Evolutionary conservation across 1,140 invertebrate species (phyloP).

Genomic region (Chymomyza costata): DNA sequence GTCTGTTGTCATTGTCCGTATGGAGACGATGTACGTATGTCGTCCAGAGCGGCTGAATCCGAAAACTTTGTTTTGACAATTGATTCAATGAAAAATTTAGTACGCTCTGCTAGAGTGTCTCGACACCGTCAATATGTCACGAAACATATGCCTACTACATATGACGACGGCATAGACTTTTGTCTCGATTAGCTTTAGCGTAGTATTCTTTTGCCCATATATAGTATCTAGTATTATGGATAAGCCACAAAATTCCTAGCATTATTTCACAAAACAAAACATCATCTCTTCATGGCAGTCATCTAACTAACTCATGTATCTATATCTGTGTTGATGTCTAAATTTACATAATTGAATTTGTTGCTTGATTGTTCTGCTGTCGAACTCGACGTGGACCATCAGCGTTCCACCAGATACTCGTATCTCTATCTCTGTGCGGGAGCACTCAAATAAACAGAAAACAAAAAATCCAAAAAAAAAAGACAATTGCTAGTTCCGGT

Average conservation of each 20-base stretch:
- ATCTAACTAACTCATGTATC: slow-evolving; percentile 13
- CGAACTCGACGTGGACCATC: slow-evolving; percentile 19
- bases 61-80: slow-evolving; percentile 72
- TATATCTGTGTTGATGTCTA: slow-evolving; percentile 54
- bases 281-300: neutral
- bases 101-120: slow-evolving; percentile 27
- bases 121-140: slow-evolving; percentile 49
- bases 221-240: no score
- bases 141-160: neutral
- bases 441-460: slow-evolving; percentile 23
- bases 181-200: slow-evolving; percentile 50
- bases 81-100: slow-evolving; percentile 73
- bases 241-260: slow-evolving; percentile 35
- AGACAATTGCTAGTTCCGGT: slow-evolving; percentile 72
- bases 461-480: slow-evolving; percentile 47
- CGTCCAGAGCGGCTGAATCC: no score
- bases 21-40: no score
- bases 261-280: slow-evolving; percentile 37
- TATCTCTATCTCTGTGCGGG: slow-evolving; percentile 36
- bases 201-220: slow-evolving; percentile 55
- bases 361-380: slow-evolving; percentile 72
- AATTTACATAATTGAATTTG: slow-evolving; percentile 75
- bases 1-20: neutral
- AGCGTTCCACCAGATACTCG: slow-evolving; percentile 1
- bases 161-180: slow-evolving; percentile 31